These are phyloP conservation scores for Rhopilema esculentum DNA, from an alignment of 30 jellyfish, hydroid and myxozoan genomes.

Conservation along the genomic window DNA sequence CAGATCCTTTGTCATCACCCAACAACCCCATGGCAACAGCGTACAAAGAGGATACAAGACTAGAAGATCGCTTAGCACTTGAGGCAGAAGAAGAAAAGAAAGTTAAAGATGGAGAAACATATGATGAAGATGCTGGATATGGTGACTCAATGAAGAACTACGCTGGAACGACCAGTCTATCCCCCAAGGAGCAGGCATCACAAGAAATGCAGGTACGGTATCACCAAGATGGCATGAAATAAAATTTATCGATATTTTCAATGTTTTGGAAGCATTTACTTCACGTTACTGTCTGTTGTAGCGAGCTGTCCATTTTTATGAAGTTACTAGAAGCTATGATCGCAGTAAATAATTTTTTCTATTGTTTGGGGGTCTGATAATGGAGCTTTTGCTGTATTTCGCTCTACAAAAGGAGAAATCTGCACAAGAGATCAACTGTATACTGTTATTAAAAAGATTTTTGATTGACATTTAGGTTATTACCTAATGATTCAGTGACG, in stretches of 20 bases:
- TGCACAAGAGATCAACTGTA: no score
- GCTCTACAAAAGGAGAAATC: no score
- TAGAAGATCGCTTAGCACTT: slow-evolving; percentile 97
- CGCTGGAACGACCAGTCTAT: slow-evolving; percentile 86
- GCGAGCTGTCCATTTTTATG: no score
- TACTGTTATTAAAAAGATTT: no score
- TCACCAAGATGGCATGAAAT: neutral
- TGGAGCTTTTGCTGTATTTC: no score
- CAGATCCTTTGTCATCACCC: slow-evolving; percentile 59
- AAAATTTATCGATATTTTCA: neutral
- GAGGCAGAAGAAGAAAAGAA: slow-evolving; percentile 99
- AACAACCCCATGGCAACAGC: slow-evolving; percentile 47
- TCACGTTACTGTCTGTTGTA: no score
- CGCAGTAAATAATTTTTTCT: no score
- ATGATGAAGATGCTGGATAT: slow-evolving; percentile 79
- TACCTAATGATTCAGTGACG: no score
- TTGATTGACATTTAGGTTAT: no score
- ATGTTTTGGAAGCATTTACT: neutral
- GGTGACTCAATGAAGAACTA: slow-evolving; percentile 70
- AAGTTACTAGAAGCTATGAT: no score
- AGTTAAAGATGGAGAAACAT: slow-evolving; percentile 94
- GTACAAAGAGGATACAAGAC: slow-evolving; percentile 92
- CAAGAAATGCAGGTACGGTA: slow-evolving; percentile 97
- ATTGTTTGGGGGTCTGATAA: no score
- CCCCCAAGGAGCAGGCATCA: slow-evolving; percentile 99